These are phyloP conservation scores for Athripsodes cinereus DNA, from an alignment of 2,888 invertebrate genomes.

Conservation along the genomic window DNA sequence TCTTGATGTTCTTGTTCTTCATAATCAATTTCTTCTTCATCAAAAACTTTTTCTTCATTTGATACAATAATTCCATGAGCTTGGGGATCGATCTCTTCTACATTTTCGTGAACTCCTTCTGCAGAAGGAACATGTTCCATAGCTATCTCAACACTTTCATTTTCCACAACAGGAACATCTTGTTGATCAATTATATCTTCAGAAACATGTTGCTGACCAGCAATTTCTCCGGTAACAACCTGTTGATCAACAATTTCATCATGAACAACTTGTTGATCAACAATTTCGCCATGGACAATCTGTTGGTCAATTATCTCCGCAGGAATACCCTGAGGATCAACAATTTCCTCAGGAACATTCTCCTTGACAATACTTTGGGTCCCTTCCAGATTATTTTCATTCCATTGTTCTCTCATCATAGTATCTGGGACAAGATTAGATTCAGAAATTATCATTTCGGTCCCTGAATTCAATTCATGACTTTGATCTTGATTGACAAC, in stretches of 20 bases:
- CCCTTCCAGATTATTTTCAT: background rate
- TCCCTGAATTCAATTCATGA: conserved; percentile 12
- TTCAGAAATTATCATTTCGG: conserved; percentile 19
- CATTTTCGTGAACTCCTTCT: background rate
- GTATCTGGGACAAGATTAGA: conserved; percentile 25
- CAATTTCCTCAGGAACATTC: conserved; percentile 28
- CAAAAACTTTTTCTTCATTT: conserved; percentile 5
- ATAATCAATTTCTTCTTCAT: background rate
- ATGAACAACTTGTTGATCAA: background rate
- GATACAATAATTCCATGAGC: background rate
- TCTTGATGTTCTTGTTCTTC: conserved; percentile 2
- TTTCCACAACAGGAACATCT: conserved; percentile 9
- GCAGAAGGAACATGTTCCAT: conserved; percentile 4
- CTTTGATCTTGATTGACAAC: conserved; percentile 20
- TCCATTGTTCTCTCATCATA: conserved; percentile 6
- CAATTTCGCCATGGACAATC: too few species aligned
- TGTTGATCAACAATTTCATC: conserved; percentile 4
- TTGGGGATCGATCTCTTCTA: background rate
- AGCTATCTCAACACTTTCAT: conserved; percentile 17
- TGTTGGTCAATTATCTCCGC: too few species aligned
- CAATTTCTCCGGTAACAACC: background rate
- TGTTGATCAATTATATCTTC: conserved; percentile 24
- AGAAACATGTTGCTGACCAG: conserved; percentile 25
- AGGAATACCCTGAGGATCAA: conserved; percentile 11
- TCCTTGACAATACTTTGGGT: conserved; percentile 6